Conservation (phyloP, 2,888 invertebrate genomes). For the Hedychridium roseum region DNA sequence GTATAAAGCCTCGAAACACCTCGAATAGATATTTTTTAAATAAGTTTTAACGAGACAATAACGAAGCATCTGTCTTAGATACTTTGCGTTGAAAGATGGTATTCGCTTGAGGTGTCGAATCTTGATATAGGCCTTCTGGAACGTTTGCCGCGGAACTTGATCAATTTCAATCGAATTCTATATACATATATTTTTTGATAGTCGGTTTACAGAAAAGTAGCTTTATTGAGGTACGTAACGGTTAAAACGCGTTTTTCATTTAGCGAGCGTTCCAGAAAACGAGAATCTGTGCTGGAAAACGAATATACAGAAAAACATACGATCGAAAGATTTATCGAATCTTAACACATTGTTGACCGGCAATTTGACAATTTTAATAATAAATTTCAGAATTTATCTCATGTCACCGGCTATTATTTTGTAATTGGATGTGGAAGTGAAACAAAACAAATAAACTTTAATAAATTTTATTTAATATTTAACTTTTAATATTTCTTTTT, state of each 20-base stretch:
- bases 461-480: no score
- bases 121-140: conserved; percentile 26
- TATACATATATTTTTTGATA: no score
- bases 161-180: conserved; percentile 22
- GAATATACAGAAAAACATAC: conserved; percentile 35
- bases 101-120: conserved; percentile 8
- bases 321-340: conserved; percentile 48
- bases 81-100: conserved; percentile 30
- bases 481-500: not conserved
- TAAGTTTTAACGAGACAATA: conserved; percentile 39
- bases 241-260: conserved; percentile 18
- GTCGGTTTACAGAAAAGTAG: no score
- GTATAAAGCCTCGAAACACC: conserved; percentile 17
- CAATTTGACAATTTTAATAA: no score
- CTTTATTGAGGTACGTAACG: no score
- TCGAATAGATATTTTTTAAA: no score
- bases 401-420: no score
- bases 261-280: conserved; percentile 21
- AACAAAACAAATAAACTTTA: no score
- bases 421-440: no score
- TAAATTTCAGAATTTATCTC: no score
- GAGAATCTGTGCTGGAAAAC: conserved; percentile 21
- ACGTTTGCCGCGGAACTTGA: conserved; percentile 26
- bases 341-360: no score
- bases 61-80: conserved; percentile 23